Evolutionary conservation across 2,113 vertebrate species (phyloP).

Genomic region (Microtus montanus): DNA sequence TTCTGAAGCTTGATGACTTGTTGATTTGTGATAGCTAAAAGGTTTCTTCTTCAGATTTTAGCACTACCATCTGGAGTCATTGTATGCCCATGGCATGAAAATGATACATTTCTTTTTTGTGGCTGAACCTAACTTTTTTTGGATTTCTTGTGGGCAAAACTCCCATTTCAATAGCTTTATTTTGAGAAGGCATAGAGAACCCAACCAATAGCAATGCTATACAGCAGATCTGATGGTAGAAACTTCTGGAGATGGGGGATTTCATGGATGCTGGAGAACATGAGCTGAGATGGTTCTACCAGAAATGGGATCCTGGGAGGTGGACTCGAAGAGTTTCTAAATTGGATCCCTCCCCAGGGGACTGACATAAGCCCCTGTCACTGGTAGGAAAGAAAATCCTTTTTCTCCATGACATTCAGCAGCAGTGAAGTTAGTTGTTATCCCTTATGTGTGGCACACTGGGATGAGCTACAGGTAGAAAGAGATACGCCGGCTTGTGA

Average conservation of each 20-base stretch:
- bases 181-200: constrained; percentile 51
- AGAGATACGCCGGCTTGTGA: background rate
- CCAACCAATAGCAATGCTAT: background rate
- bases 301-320: background rate
- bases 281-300: background rate
- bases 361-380: background rate
- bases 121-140: constrained; percentile 8
- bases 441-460: background rate
- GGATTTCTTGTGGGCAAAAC: constrained; percentile 23
- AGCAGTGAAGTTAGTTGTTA: background rate
- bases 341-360: background rate
- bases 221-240: constrained; percentile 6
- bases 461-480: background rate
- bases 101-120: constrained; percentile 43
- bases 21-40: constrained; percentile 38
- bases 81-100: constrained; percentile 24
- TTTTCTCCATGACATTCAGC: background rate
- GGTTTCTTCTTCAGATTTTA: constrained; percentile 22
- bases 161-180: constrained; percentile 34
- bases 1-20: constrained; percentile 13
- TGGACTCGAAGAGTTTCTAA: background rate
- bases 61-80: constrained; percentile 35
- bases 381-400: background rate
- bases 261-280: background rate
- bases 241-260: background rate